Evolutionary conservation across 2,888 invertebrate genomes (phyloP).

Genomic region (Pheosia gnoma): DNA sequence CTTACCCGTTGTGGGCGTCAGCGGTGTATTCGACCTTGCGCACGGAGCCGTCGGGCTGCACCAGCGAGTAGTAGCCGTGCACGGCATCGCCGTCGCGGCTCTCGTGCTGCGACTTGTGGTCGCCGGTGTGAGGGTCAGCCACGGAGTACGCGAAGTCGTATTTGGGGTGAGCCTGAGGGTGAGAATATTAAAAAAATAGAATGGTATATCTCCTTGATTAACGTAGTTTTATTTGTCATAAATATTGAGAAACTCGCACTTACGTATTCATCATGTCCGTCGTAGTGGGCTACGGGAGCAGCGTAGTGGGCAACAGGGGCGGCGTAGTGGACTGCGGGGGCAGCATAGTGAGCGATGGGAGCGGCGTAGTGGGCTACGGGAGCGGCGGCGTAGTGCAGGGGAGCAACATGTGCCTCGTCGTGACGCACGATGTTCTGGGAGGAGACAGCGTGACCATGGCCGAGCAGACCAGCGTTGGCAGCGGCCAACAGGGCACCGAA

Average conservation of each 20-base stretch:
- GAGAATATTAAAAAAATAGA: neutral
- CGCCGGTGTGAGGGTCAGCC: slow-evolving; percentile 82
- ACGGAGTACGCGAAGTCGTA: slow-evolving; percentile 81
- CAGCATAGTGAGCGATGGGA: slow-evolving; percentile 11
- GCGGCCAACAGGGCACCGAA: slow-evolving; percentile 49
- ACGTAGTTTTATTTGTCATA: neutral
- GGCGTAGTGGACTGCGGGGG: slow-evolving; percentile 26
- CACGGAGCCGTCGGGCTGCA: slow-evolving; percentile 79
- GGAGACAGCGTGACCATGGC: slow-evolving; percentile 21
- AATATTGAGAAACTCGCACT: slow-evolving; percentile 12
- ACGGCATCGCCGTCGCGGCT: slow-evolving; percentile 81
- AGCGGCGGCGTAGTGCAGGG: slow-evolving; percentile 15
- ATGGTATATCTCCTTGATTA: neutral
- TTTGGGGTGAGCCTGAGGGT: slow-evolving; percentile 63
- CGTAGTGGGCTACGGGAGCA: slow-evolving; percentile 45
- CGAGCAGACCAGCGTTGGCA: slow-evolving; percentile 47
- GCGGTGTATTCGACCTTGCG: slow-evolving; percentile 59
- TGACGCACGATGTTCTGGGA: slow-evolving; percentile 10
- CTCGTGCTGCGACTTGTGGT: slow-evolving; percentile 83
- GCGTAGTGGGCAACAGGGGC: slow-evolving; percentile 40
- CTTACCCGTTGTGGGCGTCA: slow-evolving; percentile 13
- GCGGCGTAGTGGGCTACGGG: slow-evolving; percentile 26
- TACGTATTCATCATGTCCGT: slow-evolving; percentile 47
- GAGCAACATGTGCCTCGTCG: slow-evolving; percentile 6
- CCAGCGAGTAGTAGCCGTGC: slow-evolving; percentile 82